phyloP scores from a whole-genome alignment of 2,797 vertebrate genomes.

The Manis pentadactyla region DNA sequence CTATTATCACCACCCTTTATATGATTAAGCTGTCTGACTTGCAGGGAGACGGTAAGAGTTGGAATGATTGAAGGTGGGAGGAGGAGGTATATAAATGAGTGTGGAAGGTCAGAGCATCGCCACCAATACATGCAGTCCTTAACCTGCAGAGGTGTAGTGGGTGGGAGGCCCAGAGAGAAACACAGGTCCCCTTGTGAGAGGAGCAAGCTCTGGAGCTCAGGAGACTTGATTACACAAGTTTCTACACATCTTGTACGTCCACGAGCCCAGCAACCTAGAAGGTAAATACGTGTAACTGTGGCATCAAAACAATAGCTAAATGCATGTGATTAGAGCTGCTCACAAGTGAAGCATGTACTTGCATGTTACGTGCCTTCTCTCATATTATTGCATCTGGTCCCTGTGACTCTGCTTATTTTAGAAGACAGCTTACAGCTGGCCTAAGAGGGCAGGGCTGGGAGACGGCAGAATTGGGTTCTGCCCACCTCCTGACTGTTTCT shows the following conservation, averaged over 20 bases:
- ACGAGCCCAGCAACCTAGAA: neutral
- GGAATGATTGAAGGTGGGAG: neutral
- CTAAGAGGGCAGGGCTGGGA: neutral
- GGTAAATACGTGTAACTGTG: too few relatives aligned
- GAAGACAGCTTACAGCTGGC: neutral
- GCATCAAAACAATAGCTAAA: accelerated
- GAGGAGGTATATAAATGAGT: neutral
- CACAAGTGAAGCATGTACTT: accelerated
- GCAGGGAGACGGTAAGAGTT: neutral
- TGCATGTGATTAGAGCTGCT: neutral
- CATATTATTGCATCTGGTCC: neutral
- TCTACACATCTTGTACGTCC: neutral
- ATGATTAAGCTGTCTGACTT: neutral
- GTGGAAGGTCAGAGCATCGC: neutral
- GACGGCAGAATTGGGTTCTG: neutral
- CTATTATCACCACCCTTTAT: neutral
- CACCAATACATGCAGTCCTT: neutral
- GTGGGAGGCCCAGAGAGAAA: neutral
- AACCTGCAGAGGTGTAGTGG: neutral
- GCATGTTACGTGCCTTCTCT: neutral
- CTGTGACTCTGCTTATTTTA: neutral
- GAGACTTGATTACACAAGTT: accelerated
- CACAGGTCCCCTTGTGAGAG: too few relatives aligned
- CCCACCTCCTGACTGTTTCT: too few relatives aligned
- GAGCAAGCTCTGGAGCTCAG: neutral